phyloP scores from a whole-genome alignment of 1,140 invertebrate species.

The Bombus affinis region DNA sequence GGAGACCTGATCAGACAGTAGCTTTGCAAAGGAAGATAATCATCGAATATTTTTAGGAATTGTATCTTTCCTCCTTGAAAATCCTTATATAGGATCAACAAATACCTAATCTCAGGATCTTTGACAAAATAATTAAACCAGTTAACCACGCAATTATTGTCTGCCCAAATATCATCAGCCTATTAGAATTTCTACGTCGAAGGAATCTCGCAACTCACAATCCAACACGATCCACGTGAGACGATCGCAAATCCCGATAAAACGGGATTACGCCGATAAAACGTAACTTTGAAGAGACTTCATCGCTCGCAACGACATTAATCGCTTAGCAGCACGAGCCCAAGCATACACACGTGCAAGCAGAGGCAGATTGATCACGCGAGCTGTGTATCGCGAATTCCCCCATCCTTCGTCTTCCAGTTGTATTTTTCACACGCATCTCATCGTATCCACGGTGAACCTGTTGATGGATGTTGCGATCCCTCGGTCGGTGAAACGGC shows the following conservation, averaged over 20 bases:
- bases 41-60: neutral
- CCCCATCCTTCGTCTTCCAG: neutral
- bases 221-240: neutral
- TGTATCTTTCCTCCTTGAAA: too few species aligned
- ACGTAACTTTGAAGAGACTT: constrained; percentile 9
- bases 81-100: too few species aligned
- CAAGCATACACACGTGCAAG: neutral
- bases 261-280: constrained; percentile 11
- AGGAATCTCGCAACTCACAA: too few species aligned
- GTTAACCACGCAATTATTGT: too few species aligned
- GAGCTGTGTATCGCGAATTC: too few species aligned
- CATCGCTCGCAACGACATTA: constrained; percentile 5
- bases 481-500: neutral
- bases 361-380: neutral
- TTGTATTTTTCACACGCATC: neutral
- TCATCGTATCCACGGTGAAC: neutral
- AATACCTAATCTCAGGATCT: too few species aligned
- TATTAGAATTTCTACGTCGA: too few species aligned
- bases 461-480: neutral
- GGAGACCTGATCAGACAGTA: too few species aligned
- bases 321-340: neutral
- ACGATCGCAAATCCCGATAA: neutral
- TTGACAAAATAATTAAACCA: too few species aligned
- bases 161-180: too few species aligned
- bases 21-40: too few species aligned